Conservation (phyloP, 2,888 invertebrate species). For the Venustoraphidia nigricollis region DNA sequence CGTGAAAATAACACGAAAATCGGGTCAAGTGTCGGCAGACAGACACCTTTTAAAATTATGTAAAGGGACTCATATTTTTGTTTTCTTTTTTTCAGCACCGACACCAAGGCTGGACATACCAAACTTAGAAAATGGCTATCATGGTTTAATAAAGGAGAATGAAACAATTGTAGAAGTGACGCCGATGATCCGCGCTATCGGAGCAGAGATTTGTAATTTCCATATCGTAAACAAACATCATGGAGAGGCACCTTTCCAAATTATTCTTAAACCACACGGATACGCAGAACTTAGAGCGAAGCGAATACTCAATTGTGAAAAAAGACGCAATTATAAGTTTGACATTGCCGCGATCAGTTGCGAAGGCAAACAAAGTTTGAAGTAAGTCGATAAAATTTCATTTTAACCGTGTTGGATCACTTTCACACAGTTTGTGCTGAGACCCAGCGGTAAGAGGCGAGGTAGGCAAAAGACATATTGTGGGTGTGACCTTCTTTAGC, state of each 20-base stretch:
- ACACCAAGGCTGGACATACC: constrained; percentile 61
- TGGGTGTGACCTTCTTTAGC: too few relatives aligned
- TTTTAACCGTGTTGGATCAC: too few relatives aligned
- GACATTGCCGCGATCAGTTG: constrained; percentile 90
- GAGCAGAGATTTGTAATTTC: constrained; percentile 65
- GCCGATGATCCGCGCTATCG: constrained; percentile 74
- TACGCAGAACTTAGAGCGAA: constrained; percentile 74
- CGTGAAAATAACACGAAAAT: too few relatives aligned
- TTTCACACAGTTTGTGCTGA: too few relatives aligned
- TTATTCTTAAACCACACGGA: constrained; percentile 35
- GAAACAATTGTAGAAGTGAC: constrained; percentile 85
- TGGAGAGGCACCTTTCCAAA: constrained; percentile 79
- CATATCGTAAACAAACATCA: constrained; percentile 83
- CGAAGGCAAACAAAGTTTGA: constrained; percentile 52
- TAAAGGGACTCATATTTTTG: too few relatives aligned
- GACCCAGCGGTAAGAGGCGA: too few relatives aligned
- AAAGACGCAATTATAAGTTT: constrained; percentile 87
- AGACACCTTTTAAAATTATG: too few relatives aligned
- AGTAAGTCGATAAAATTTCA: constrained; percentile 21
- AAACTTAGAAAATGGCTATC: constrained; percentile 76
- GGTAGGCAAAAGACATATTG: too few relatives aligned
- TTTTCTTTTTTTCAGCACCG: constrained; percentile 38
- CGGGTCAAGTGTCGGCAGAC: too few relatives aligned
- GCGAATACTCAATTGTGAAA: constrained; percentile 81
- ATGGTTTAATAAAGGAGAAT: constrained; percentile 84